phyloP scores from a whole-genome alignment of 2,888 invertebrate genomes.

The Spisula solida region DNA sequence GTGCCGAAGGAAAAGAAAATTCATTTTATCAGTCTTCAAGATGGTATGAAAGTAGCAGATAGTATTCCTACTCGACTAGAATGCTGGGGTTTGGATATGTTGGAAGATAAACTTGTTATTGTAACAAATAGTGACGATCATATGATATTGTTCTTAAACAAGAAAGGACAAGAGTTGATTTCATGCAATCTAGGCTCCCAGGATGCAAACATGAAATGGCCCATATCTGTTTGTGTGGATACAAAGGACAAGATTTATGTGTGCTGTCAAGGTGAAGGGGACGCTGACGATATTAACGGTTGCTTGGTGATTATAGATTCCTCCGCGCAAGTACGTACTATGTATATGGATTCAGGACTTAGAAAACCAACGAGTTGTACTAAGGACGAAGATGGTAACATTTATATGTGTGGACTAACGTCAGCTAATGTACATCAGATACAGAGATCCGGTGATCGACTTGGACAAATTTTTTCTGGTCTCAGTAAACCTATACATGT shows the following conservation, averaged over 20 bases:
- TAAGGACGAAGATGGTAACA: slow-evolving; percentile 64
- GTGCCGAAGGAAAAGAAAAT: slow-evolving; percentile 70
- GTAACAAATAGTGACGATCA: slow-evolving; percentile 71
- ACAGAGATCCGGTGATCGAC: slow-evolving; percentile 53
- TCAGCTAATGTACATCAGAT: slow-evolving; percentile 69
- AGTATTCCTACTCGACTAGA: slow-evolving; percentile 68
- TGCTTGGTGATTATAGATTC: slow-evolving; percentile 65
- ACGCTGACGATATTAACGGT: slow-evolving; percentile 62
- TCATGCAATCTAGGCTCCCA: slow-evolving; percentile 68
- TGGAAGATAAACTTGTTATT: slow-evolving; percentile 67
- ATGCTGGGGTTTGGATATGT: slow-evolving; percentile 66
- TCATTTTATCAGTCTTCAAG: slow-evolving; percentile 68
- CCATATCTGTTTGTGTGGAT: slow-evolving; percentile 70
- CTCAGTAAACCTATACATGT: slow-evolving; percentile 70
- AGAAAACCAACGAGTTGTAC: slow-evolving; percentile 69
- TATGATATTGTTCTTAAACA: slow-evolving; percentile 68
- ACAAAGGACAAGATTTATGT: slow-evolving; percentile 67
- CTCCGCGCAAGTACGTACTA: slow-evolving; percentile 64
- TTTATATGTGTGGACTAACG: slow-evolving; percentile 66
- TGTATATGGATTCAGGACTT: slow-evolving; percentile 69
- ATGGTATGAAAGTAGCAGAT: slow-evolving; percentile 65
- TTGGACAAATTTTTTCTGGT: slow-evolving; percentile 64
- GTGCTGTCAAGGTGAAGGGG: slow-evolving; percentile 70
- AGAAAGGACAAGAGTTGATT: slow-evolving; percentile 64
- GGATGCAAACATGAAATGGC: slow-evolving; percentile 72